Evolutionary conservation across 2,888 invertebrate species (phyloP), one percentile per base, ranked within the genome.

Genomic region (Lycia hirtaria): DNA sequence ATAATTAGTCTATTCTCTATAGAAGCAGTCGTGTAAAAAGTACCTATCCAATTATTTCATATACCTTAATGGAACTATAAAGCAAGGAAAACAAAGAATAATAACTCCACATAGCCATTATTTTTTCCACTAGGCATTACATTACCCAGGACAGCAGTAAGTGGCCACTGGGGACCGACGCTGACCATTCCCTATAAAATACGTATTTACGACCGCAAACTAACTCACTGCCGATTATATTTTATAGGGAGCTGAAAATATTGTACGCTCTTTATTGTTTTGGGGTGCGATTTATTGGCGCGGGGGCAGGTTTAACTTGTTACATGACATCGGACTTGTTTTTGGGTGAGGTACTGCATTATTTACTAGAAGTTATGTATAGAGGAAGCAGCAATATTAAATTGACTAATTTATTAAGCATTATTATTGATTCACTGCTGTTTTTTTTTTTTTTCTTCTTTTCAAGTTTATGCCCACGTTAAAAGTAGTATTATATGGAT

Each of bases 181-280:
- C 67, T 72, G 78, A 75, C 83, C 78, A 69, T 73, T 68, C 71
- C 69, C 74, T 71, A 81, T 80, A 83, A 83, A 81, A 82, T 76
- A 81, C 78, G 69, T 76, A 69, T 80, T 83, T 78, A 80, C 80
- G 77, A 78, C 69, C 60, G 44, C 63, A 63, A 67, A 67, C 67
- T 67, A 67, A 63, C 60, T 52, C 43, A 44, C 48, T 44, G 49
- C 41, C 57, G 57, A 52, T 58, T 58, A 58, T 65, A 62, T 65
- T 64, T 65, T 67, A 48, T 51, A 35, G 51, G 22, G 57, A 47
- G 52, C 22, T 58, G 52, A 48, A 56, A 58, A 58, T 58, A 58
- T 58, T 43, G 57, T 48, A 37, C 57, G 24, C 12, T 43, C 37
- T 58, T 58, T 58, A 58, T 58, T 58, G 52, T 58, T 58, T 58